These are phyloP conservation scores for Heteromyza rotundicornis DNA, from an alignment of 2,888 invertebrate genomes.

Conservation along the genomic window DNA sequence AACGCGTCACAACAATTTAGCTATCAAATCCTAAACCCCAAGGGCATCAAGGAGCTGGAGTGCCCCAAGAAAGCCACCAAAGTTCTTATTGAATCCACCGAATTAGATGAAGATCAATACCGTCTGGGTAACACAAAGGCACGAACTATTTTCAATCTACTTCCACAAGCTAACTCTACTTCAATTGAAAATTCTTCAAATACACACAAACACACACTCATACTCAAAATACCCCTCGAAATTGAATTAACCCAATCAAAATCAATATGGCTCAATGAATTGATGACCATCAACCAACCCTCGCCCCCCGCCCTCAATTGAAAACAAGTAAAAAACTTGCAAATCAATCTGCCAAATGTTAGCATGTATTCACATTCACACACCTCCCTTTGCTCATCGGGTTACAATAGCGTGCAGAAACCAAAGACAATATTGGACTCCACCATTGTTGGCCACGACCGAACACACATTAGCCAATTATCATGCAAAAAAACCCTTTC, in stretches of 20 bases:
- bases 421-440: not conserved
- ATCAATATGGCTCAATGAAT: not conserved
- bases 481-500: not conserved
- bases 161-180: too few relatives aligned
- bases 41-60: constrained; percentile 76
- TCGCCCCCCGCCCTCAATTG: too few relatives aligned
- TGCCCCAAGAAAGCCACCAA: constrained; percentile 85
- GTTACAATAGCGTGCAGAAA: too few relatives aligned
- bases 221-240: not conserved
- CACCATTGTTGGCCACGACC: not conserved
- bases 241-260: not conserved
- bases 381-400: too few relatives aligned
- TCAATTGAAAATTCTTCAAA: not conserved
- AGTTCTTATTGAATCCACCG: constrained; percentile 80
- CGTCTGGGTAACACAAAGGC: constrained; percentile 99
- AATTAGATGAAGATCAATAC: constrained; percentile 89
- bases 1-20: constrained; percentile 65
- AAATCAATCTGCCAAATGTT: constrained; percentile 4
- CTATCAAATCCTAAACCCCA: constrained; percentile 98
- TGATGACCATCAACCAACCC: constrained; percentile 1
- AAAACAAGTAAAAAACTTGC: constrained; percentile 5
- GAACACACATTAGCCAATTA: constrained; percentile 8
- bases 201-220: not conserved
- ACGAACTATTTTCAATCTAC: constrained; percentile 64
- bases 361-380: not conserved